These are phyloP conservation scores for Pterocles gutturalis DNA, from an alignment of 2,113 vertebrate genomes.

Conservation along the genomic window DNA sequence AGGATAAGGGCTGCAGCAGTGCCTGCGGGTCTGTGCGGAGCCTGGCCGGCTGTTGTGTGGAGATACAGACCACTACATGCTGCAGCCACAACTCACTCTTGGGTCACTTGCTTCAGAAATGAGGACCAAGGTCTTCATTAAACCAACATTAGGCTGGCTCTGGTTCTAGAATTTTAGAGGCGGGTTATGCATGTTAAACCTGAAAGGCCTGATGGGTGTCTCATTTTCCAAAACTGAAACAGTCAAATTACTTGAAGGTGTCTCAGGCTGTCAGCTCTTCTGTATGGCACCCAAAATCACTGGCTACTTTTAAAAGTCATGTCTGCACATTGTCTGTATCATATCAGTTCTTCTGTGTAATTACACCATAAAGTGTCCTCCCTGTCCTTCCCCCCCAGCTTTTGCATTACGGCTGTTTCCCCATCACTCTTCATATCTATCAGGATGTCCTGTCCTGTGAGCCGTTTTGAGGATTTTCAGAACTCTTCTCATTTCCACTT, in stretches of 20 bases:
- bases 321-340: not conserved
- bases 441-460: not conserved
- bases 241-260: not conserved
- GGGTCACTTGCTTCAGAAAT: not conserved
- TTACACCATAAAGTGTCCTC: not conserved
- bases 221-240: not conserved
- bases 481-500: not conserved
- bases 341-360: not conserved
- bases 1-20: not conserved
- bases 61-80: no score
- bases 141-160: not conserved
- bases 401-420: not conserved
- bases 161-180: not conserved
- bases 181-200: not conserved
- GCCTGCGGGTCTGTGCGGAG: accelerated
- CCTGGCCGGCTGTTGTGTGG: not conserved
- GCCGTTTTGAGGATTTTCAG: accelerated
- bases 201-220: not conserved
- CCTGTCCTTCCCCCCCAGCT: not conserved
- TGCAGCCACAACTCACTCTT: not conserved
- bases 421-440: not conserved
- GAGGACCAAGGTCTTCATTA: not conserved
- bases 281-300: not conserved
- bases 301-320: not conserved
- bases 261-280: not conserved